phyloP scores from a whole-genome alignment of 2,797 vertebrate genomes.

The Chrosomus eos region DNA sequence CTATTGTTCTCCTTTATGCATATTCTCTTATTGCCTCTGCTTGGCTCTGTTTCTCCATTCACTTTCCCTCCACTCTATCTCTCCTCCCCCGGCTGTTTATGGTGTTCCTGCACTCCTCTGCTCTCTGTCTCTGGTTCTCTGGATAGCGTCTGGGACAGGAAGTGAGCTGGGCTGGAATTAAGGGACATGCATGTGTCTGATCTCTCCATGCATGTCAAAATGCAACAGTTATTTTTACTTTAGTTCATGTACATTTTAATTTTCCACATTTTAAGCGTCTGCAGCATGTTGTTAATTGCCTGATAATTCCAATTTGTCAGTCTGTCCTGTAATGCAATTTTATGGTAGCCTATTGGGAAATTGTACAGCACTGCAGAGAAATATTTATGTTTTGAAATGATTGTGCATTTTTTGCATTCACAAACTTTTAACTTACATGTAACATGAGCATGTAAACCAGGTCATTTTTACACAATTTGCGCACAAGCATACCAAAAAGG shows the following conservation, averaged over 20 bases:
- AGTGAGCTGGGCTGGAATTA: conserved; percentile 36
- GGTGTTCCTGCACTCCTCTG: conserved; percentile 3
- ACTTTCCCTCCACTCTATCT: conserved; percentile 43
- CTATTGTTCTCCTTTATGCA: conserved; percentile 43
- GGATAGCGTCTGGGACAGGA: conserved; percentile 55
- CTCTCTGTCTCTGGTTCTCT: conserved; percentile 41
- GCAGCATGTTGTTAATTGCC: neutral
- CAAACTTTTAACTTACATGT: neutral
- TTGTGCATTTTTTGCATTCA: neutral
- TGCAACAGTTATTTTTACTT: conserved; percentile 18
- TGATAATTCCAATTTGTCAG: neutral
- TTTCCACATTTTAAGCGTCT: neutral
- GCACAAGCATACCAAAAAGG: neutral
- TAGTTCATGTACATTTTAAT: neutral
- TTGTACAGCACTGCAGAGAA: neutral
- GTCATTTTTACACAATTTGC: neutral
- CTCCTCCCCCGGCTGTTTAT: conserved; percentile 42
- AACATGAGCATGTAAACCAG: neutral
- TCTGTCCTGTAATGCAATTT: neutral
- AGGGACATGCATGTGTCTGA: conserved; percentile 40
- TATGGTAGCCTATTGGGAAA: neutral
- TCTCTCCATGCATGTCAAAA: conserved; percentile 33
- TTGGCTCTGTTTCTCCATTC: conserved; percentile 33
- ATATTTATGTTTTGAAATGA: neutral
- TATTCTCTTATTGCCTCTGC: conserved; percentile 36